Evolutionary conservation across 2,113 vertebrate species (phyloP).

Genomic region (Ailurus styani): DNA sequence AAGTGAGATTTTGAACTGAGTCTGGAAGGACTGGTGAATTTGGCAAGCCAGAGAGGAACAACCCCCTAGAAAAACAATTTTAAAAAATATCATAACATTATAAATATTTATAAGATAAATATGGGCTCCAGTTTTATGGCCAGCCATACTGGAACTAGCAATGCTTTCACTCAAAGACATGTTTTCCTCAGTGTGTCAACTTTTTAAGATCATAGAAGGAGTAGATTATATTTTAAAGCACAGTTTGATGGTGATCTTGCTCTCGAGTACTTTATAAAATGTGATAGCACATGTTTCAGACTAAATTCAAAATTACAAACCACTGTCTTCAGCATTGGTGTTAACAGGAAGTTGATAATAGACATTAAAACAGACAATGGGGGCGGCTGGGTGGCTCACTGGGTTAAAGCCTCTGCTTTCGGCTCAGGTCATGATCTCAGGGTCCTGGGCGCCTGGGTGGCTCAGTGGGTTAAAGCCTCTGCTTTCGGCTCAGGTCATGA

Average conservation of each 20-base stretch:
- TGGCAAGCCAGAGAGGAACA: not conserved
- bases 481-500: too few relatives aligned
- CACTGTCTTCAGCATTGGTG: not conserved
- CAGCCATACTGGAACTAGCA: not conserved
- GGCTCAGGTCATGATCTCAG: too few relatives aligned
- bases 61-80: not conserved
- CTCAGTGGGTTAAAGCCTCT: too few relatives aligned
- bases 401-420: too few relatives aligned
- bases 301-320: not conserved
- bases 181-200: not conserved
- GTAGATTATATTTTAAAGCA: not conserved
- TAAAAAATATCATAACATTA: not conserved
- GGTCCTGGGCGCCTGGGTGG: too few relatives aligned
- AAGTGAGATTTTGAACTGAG: not conserved
- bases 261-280: not conserved
- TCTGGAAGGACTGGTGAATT: not conserved
- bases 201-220: not conserved
- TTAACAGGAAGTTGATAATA: not conserved
- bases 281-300: not conserved
- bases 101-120: conserved; percentile 2
- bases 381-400: too few relatives aligned
- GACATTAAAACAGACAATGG: not conserved
- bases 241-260: not conserved
- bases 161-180: not conserved
- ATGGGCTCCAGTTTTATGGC: not conserved